These are phyloP conservation scores for Nomada hirtipes DNA, from an alignment of 2,888 invertebrate species.

Conservation along the genomic window DNA sequence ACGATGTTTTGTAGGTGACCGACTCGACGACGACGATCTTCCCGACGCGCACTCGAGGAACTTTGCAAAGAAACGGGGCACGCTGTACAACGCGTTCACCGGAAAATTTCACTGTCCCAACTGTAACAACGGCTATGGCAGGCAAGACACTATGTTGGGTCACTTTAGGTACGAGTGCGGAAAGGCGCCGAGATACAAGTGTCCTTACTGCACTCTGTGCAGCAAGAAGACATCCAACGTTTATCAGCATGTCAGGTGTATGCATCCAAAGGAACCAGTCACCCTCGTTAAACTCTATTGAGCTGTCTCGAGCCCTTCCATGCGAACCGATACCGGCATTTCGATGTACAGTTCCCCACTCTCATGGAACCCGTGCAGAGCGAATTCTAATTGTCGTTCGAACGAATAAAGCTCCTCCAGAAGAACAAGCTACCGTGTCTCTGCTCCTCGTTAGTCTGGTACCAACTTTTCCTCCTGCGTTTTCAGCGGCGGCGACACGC, in stretches of 20 bases:
- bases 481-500: conserved; percentile 10
- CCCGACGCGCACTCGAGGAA: conserved; percentile 65
- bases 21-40: conserved; percentile 43
- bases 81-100: conserved; percentile 74
- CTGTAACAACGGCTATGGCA: conserved; percentile 82
- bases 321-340: background rate
- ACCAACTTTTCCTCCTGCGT: background rate
- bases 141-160: conserved; percentile 81
- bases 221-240: conserved; percentile 81
- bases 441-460: conserved; percentile 6
- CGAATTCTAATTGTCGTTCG: conserved; percentile 12
- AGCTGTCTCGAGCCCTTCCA: background rate
- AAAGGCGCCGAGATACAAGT: conserved; percentile 81
- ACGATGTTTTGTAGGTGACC: conserved; percentile 78
- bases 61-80: conserved; percentile 69
- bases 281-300: conserved; percentile 80
- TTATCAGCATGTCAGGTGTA: conserved; percentile 80
- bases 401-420: conserved; percentile 38
- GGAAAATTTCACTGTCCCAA: conserved; percentile 82
- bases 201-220: conserved; percentile 80
- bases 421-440: background rate
- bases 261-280: conserved; percentile 78
- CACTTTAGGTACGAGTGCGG: conserved; percentile 84
- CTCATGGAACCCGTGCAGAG: background rate
- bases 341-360: background rate